phyloP scores from a whole-genome alignment of 2,797 vertebrate species.

The Hypotaenidia okinawae region DNA sequence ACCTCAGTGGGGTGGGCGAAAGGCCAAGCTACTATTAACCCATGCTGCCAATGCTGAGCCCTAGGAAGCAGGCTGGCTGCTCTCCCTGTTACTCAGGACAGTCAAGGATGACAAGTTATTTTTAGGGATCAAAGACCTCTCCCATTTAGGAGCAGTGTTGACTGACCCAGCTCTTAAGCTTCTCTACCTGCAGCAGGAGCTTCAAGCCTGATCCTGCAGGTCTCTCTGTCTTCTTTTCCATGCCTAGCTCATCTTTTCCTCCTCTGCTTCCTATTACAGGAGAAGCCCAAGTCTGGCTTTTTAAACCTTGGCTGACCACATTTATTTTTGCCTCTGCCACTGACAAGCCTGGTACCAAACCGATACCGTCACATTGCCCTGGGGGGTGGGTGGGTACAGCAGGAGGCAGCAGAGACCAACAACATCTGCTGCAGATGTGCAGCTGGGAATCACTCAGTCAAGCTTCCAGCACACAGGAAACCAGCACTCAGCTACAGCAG shows the following conservation, averaged over 20 bases:
- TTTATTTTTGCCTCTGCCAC: neutral
- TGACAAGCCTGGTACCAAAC: neutral
- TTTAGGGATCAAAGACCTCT: neutral
- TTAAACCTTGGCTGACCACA: neutral
- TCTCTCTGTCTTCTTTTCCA: neutral
- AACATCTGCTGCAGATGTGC: neutral
- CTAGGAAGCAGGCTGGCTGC: neutral
- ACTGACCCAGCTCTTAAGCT: neutral
- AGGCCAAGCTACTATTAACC: neutral
- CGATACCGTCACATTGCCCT: accelerated
- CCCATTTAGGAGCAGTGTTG: neutral
- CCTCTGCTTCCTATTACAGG: neutral
- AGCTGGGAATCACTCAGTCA: neutral
- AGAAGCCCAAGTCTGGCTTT: neutral
- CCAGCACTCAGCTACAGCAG: neutral
- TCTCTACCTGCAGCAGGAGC: neutral
- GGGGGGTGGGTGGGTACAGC: neutral
- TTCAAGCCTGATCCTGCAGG: neutral
- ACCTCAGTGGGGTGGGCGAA: accelerated
- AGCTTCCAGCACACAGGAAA: neutral
- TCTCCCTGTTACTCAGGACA: neutral
- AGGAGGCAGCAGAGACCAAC: neutral
- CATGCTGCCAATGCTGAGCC: accelerated
- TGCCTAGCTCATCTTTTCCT: neutral
- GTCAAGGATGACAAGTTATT: neutral